A percentile compares a stretch with the other conserved stretches of the same genome.
phyloP scores from a whole-genome alignment of 2,797 vertebrate species.

The Phaenicophaeus curvirostris region DNA sequence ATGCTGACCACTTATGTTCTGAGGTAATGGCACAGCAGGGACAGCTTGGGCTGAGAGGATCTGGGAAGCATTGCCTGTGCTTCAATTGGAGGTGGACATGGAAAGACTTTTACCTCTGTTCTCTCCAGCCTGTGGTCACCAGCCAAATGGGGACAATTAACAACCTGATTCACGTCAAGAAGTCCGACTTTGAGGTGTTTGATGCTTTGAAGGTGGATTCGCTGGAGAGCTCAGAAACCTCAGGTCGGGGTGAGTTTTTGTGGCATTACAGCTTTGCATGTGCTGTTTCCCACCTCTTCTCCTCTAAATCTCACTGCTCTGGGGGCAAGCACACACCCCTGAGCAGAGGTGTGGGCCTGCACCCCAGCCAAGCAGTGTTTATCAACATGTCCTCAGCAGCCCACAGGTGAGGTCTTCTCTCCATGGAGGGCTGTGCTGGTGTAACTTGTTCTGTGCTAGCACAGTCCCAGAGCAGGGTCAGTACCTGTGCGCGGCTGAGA shows the following conservation, averaged over 20 bases:
- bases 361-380: not conserved
- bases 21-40: not conserved
- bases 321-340: not conserved
- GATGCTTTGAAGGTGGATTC: slow-evolving; percentile 96
- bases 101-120: not conserved
- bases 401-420: not conserved
- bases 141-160: slow-evolving; percentile 97
- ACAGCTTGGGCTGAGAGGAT: not conserved
- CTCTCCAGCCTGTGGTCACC: slow-evolving; percentile 89
- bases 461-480: not conserved
- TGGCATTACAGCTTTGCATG: slow-evolving; percentile 38
- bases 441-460: slow-evolving; percentile 20
- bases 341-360: not conserved
- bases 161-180: slow-evolving; percentile 96
- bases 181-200: slow-evolving; percentile 98
- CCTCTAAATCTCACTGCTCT: no score
- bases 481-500: not conserved
- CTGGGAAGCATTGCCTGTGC: not conserved
- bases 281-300: slow-evolving; percentile 1
- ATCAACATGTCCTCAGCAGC: not conserved
- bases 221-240: slow-evolving; percentile 92
- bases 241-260: slow-evolving; percentile 83
- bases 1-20: not conserved
- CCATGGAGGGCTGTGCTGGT: not conserved
- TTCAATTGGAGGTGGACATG: not conserved